Conservation (phyloP, 2,888 invertebrate genomes). For the Netelia fuscicornis region DNA sequence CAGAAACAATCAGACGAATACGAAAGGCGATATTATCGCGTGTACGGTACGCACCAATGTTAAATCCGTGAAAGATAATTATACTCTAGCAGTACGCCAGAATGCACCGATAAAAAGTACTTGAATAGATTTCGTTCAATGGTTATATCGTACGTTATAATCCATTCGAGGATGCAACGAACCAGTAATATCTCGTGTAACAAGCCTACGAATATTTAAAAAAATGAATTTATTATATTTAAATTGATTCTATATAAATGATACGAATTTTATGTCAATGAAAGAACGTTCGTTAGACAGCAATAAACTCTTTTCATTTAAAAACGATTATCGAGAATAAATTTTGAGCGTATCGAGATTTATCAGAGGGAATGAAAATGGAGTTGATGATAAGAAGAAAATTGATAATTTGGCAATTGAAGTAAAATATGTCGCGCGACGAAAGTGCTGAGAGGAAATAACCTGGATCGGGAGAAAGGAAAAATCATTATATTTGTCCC, state of each 20-base stretch:
- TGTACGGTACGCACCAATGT: slow-evolving; percentile 17
- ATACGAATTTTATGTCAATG: not conserved
- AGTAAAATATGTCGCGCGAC: not conserved
- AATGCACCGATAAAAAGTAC: slow-evolving; percentile 37
- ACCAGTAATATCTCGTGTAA: slow-evolving; percentile 24
- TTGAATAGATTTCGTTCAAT: slow-evolving; percentile 11
- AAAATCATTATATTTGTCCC: slow-evolving; percentile 45
- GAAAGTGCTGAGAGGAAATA: not conserved
- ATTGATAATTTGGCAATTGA: not conserved
- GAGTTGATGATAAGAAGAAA: not conserved
- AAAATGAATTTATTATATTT: slow-evolving; percentile 16
- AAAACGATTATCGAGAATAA: too few species aligned
- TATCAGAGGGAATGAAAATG: not conserved
- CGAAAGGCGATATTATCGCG: slow-evolving; percentile 46
- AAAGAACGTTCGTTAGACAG: not conserved
- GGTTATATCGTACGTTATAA: slow-evolving; percentile 19
- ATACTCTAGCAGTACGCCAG: slow-evolving; percentile 42
- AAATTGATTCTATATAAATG: not conserved
- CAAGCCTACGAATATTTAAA: not conserved
- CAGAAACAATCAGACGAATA: slow-evolving; percentile 58
- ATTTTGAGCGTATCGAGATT: not conserved
- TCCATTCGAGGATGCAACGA: slow-evolving; percentile 31
- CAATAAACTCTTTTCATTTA: too few species aligned
- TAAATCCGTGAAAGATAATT: slow-evolving; percentile 52
- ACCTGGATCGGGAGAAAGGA: not conserved